Evolutionary conservation across 1,140 invertebrate species (phyloP).

Genomic region (Zaprionus camerounensis): DNA sequence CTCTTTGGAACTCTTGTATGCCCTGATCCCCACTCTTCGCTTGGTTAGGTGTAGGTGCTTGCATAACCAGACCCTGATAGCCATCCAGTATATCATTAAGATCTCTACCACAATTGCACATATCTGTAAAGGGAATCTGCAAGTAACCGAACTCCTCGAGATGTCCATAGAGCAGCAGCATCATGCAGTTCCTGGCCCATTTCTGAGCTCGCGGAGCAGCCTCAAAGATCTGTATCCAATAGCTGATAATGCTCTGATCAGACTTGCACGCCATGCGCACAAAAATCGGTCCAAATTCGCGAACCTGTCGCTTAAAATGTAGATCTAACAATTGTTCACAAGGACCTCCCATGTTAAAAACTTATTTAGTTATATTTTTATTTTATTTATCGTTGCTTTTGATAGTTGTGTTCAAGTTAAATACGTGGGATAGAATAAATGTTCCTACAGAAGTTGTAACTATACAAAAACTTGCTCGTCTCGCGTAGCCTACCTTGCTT

Average conservation of each 20-base stretch:
- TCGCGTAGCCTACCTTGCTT: slow-evolving; percentile 3
- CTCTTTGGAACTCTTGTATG: not conserved
- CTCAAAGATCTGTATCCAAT: slow-evolving; percentile 46
- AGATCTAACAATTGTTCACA: slow-evolving; percentile 45
- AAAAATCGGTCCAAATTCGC: not conserved
- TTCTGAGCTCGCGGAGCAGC: slow-evolving; percentile 40
- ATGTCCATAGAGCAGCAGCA: slow-evolving; percentile 56
- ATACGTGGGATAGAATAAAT: not conserved
- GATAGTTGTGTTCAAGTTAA: not conserved
- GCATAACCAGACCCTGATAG: slow-evolving; percentile 30
- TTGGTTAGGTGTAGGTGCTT: not conserved
- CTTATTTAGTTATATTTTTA: slow-evolving; percentile 1
- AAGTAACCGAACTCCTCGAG: slow-evolving; percentile 51
- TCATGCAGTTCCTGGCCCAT: slow-evolving; percentile 51
- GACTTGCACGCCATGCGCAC: slow-evolving; percentile 5
- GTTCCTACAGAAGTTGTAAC: not conserved
- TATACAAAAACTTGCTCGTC: not conserved
- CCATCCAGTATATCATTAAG: slow-evolving; percentile 45
- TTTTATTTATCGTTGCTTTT: not conserved
- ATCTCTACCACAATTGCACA: slow-evolving; percentile 32
- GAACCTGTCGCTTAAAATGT: slow-evolving; percentile 47
- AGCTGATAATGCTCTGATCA: slow-evolving; percentile 47
- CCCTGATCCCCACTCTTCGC: not conserved
- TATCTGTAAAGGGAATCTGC: slow-evolving; percentile 54
- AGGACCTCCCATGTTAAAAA: slow-evolving; percentile 9